Conservation (phyloP, 1,140 invertebrate genomes). For the Scylla paramamosain region DNA sequence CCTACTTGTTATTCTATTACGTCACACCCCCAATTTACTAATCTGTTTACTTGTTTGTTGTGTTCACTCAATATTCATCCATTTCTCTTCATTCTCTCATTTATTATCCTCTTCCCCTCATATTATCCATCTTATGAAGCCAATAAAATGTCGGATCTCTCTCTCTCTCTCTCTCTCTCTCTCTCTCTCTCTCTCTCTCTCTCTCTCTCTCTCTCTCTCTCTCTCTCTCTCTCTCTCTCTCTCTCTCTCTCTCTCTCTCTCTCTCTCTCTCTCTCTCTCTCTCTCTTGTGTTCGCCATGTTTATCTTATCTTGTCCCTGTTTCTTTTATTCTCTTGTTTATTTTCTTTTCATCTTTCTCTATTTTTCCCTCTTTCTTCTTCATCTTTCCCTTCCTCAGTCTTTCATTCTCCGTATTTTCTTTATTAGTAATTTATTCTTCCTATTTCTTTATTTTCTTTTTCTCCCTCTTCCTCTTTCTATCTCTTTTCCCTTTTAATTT, state of each 20-base stretch:
- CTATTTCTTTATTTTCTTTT: background rate
- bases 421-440: background rate
- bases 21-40: no score
- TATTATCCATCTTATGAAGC: background rate
- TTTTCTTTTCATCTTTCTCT: background rate
- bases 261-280: background rate
- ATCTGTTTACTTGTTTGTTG: no score
- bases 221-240: background rate
- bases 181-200: constrained; percentile 31
- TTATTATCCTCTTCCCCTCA: background rate
- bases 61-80: no score
- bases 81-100: no score
- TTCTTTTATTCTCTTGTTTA: background rate
- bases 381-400: background rate
- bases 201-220: background rate
- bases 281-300: background rate
- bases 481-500: background rate
- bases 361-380: background rate
- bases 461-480: background rate
- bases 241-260: background rate
- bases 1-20: no score
- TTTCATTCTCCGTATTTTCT: background rate
- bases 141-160: background rate
- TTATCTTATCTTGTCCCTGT: background rate
- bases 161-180: constrained; percentile 2